Evolutionary conservation across 2,888 invertebrate genomes (phyloP), one percentile per base, ranked within the genome.

Genomic region (Exocentrus adspersus): DNA sequence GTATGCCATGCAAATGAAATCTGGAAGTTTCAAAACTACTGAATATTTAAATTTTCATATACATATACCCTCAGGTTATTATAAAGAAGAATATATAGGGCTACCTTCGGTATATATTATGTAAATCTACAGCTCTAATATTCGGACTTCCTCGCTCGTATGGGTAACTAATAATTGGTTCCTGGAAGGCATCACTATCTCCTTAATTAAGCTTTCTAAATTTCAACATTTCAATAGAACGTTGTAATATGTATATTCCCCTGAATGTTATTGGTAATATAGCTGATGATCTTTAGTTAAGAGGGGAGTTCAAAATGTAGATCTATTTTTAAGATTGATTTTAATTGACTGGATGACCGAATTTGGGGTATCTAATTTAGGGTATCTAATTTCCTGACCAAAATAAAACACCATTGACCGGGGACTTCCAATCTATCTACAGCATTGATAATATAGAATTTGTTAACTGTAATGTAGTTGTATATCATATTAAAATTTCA

Each of bases 121-220:
- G 67, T 54, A 65, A 64, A 68, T 68, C 12, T 19, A 19, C 53
- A 37, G 46, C 57, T 65, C 58, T 58, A 65, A 68, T 67, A 67
- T 64, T 67, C 67, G 62, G 37, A 12, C 48, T 58, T 57, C 43
- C 20, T 59, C 60, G 60, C 60, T 60, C 57, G 58, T 62, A 58
- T 12, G 30, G 30, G 10, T 14, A 41, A 42, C 53, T 53, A 42
- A 41, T 53, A 53, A 41, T 37, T 1, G 21, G 14, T 14, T 41
- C 52, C 52, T 37, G 16, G 48, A 48, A 17, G 48, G 53, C 53
- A 53, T 53, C 21, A 14, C 20, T 41, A 14, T 12, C 12, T 37
- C n/a, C n/a, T 21, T 41, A 41, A 53, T 53, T 21, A 53, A 9
- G 17, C 17, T 17, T 48, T 17, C 16, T 24, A 48, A 48, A 37